Evolutionary conservation across 1,140 invertebrate genomes (phyloP).

Genomic region (Ceratina calcarata): DNA sequence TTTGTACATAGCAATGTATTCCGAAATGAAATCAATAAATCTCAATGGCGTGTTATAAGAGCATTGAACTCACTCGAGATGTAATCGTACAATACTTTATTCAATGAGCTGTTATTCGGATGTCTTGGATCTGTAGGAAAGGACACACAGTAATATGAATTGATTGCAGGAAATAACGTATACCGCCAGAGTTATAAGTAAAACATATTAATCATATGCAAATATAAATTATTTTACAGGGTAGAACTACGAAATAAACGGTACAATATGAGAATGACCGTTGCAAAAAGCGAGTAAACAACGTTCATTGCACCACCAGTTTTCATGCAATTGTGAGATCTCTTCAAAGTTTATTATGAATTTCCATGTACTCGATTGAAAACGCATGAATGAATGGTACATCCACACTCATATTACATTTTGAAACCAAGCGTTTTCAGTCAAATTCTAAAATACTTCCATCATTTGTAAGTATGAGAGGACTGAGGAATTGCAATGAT

Average conservation of each 20-base stretch:
- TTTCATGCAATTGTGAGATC: constrained; percentile 37
- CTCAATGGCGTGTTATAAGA: too few species aligned
- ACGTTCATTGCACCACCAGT: constrained; percentile 44
- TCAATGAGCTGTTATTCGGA: too few species aligned
- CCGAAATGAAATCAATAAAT: too few species aligned
- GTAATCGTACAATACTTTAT: too few species aligned
- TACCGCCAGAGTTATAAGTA: constrained; percentile 70
- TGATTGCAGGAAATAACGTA: constrained; percentile 5
- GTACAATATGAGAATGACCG: constrained; percentile 74
- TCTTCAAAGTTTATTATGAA: not conserved
- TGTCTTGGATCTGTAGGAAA: too few species aligned
- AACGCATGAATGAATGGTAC: too few species aligned
- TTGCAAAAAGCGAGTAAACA: constrained; percentile 66
- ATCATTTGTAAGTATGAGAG: not conserved
- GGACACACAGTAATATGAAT: not conserved
- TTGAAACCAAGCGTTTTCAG: not conserved
- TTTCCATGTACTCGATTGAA: not conserved
- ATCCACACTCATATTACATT: too few species aligned
- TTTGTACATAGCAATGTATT: too few species aligned
- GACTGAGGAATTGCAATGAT: not conserved
- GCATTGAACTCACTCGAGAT: too few species aligned
- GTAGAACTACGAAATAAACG: constrained; percentile 77
- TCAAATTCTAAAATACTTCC: too few species aligned
- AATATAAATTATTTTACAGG: constrained; percentile 80
- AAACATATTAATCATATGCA: constrained; percentile 80